Percentiles rank a stretch among this genome's conserved stretches.
phyloP scores from a whole-genome alignment of 2,888 invertebrate species.

The Tinea pellionella region DNA sequence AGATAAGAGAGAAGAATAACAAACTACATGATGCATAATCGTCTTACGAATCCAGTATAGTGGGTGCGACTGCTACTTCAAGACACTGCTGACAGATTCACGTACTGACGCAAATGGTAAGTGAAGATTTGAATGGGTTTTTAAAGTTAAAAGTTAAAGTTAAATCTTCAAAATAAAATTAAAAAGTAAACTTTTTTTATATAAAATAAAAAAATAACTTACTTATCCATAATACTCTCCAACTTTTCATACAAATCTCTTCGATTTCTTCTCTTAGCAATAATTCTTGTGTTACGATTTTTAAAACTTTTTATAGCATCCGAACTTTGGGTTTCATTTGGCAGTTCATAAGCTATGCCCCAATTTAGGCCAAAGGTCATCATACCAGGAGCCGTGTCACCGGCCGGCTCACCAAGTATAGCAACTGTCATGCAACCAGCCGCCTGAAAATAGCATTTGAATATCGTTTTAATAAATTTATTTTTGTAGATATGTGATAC shows the following conservation, averaged over 20 bases:
- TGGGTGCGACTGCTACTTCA: too few species aligned
- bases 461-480: neutral
- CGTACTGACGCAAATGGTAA: too few species aligned
- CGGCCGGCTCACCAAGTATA: constrained; percentile 65
- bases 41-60: too few species aligned
- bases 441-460: constrained; percentile 28
- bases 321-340: constrained; percentile 63
- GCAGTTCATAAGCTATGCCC: constrained; percentile 76
- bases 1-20: constrained; percentile 24
- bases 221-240: constrained; percentile 78
- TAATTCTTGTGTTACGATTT: constrained; percentile 34
- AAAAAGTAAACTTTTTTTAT: too few species aligned
- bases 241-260: constrained; percentile 76
- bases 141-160: too few species aligned
- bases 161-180: too few species aligned
- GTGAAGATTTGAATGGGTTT: too few species aligned
- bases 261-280: constrained; percentile 71
- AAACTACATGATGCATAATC: too few species aligned
- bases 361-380: constrained; percentile 76
- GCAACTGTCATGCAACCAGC: constrained; percentile 74
- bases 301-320: constrained; percentile 33
- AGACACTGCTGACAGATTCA: too few species aligned
- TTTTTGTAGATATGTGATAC: too few species aligned
- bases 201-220: constrained; percentile 32
- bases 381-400: constrained; percentile 54